Percentiles rank a stretch among this genome's conserved stretches.
Conservation (phyloP, 1,140 invertebrate species). For the Brachionus asplanchnoidis region DNA sequence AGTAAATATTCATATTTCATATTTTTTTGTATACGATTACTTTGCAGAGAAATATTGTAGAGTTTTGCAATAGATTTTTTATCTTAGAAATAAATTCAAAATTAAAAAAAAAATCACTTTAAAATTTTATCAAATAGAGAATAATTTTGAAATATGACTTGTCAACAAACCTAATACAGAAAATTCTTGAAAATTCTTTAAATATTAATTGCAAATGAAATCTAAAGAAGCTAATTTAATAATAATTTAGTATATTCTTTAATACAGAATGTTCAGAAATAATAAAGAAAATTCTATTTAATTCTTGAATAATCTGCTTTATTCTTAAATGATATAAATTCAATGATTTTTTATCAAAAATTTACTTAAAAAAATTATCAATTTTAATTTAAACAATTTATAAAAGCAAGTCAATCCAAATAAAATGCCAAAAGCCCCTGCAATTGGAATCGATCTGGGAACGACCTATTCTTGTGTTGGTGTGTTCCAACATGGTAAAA, state of each 20-base stretch:
- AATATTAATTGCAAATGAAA: not conserved
- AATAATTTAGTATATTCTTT: not conserved
- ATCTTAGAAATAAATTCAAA: not conserved
- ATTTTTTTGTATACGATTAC: too few species aligned
- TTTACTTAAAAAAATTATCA: not conserved
- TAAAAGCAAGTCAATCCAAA: not conserved
- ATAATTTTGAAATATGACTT: too few species aligned
- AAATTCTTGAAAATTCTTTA: not conserved
- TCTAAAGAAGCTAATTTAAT: not conserved
- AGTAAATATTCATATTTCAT: too few species aligned
- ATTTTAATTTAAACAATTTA: not conserved
- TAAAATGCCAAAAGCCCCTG: slow-evolving; percentile 45
- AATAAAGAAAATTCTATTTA: not conserved
- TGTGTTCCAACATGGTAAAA: slow-evolving; percentile 68
- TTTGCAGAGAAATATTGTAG: too few species aligned
- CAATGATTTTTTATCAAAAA: not conserved
- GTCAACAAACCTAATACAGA: too few species aligned
- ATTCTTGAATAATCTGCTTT: not conserved
- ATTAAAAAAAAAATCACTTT: not conserved
- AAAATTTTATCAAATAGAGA: not conserved
- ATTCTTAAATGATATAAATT: not conserved
- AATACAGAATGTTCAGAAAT: not conserved
- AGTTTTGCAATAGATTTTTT: too few species aligned
- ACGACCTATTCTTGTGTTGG: slow-evolving; percentile 54
- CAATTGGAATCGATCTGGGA: slow-evolving; percentile 52